Evolutionary conservation across 2,113 vertebrate species (phyloP), one percentile per base, ranked within the genome.

Genomic region (Boleophthalmus pectinirostris): DNA sequence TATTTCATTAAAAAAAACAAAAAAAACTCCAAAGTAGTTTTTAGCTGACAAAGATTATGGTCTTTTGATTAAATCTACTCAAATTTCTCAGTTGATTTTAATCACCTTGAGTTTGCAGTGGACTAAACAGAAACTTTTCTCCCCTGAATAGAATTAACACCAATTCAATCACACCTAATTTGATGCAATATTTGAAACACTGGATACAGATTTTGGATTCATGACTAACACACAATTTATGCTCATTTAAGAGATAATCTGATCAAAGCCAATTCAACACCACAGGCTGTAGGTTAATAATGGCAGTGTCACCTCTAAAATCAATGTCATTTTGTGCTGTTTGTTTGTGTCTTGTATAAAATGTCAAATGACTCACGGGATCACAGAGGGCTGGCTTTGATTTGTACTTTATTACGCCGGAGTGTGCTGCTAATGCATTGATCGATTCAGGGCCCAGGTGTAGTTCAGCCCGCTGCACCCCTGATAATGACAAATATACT

Each of bases 351-450:
- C 73, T 70, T 66, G 61, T 84, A 82, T 70, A 57, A 75, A 86
- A 81, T 82, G 63, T 85, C 70, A 82, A 60, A 82, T 67, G 72
- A 72, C 14, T 68, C 66, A 23, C 0, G n/a, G 68, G 79, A 77
- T 69, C 73, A 73, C 60, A 63, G 67, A 74, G 70, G 67, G 51
- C 33, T 46, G 70, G 71, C 72, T 71, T 72, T 65, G 74, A 82
- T 83, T 82, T 65, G 68, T 64, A 73, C 24, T 82, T 73, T 72
- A 78, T 83, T 83, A 77, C 49, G 73, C 47, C 58, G 51, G 0
- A 12, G 69, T 58, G 67, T 71, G 74, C 69, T 53, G 60, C 63
- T 83, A 79, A 83, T 82, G 69, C 29, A 1, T 58, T 67, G 45
- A 73, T 86, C 74, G 25, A 82, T 82, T 66, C 51, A 67, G 43